Evolutionary conservation across 53 echinoderm and acorn worm species (phyloP), one percentile per base, ranked within the genome.

Genomic region (Stichopus horrens): DNA sequence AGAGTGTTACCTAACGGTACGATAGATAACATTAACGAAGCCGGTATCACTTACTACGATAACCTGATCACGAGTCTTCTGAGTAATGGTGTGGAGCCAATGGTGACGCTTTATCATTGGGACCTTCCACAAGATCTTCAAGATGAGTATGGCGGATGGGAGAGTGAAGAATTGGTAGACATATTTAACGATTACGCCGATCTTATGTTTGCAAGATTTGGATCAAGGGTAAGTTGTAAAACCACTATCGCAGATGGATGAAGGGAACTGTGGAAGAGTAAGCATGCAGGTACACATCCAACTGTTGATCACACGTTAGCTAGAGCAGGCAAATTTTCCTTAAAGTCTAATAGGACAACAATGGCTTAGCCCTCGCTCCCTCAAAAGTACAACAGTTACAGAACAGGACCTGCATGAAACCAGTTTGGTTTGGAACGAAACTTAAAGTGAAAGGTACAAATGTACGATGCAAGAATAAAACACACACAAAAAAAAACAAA

Each of bases 121-220:
- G 96, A 96, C 76, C 88, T 96, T 9, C 96, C 96, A 0, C 92
- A 94, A 83, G 83, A 58, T 4, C 74, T 94, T 4, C 93, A 96
- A 73, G 92, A 96, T 81, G 37, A 75, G 55, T 71, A 16, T 71
- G 94, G 97, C 9, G 97, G 95, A 9, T 97, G 95, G 94, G 95
- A 97, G 79, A 97, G 91, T 73, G 95, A 94, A 20, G 68, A 83
- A 5, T 20, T 97, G 75, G 95, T 85, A 9, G 92, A 90, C 53
- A 37, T 93, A 54, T 97, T 95, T 83, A 94, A 97, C 55, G 94
- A 94, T 74, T 97, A 97, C 55, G 97, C 97, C 54, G 93, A 97
- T 68, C 66, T 95, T 0, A 92, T 93, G 88, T 97, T 92, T 83
- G 22, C 63, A 9, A 59, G 90, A 4, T 90, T 91, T 21, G 91